Conservation (phyloP, 2,113 vertebrate genomes). For the Nasalis larvatus region DNA sequence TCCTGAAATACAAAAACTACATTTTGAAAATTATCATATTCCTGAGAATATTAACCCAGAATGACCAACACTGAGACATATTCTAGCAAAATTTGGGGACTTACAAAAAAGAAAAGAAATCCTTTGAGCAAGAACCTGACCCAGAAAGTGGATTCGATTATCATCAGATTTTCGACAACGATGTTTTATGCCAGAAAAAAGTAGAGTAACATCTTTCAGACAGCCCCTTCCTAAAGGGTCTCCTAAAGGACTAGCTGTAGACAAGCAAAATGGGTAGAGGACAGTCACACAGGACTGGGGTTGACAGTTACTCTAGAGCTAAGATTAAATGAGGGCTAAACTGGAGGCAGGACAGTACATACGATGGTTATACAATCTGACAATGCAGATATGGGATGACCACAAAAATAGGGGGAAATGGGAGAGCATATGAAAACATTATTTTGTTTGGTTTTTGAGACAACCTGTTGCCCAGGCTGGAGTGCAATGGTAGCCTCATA, state of each 20-base stretch:
- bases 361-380: not conserved
- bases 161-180: not conserved
- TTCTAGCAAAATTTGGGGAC: not conserved
- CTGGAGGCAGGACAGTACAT: rapidly evolving
- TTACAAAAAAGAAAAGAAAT: not conserved
- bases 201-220: not conserved
- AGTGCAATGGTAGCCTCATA: too few species aligned
- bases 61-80: not conserved
- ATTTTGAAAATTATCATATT: not conserved
- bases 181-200: not conserved
- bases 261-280: not conserved
- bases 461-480: too few species aligned
- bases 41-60: not conserved
- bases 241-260: not conserved
- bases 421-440: too few species aligned
- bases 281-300: rapidly evolving
- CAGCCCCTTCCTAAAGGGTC: not conserved
- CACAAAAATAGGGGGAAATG: not conserved
- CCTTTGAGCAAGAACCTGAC: not conserved
- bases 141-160: not conserved
- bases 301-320: not conserved
- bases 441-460: too few species aligned
- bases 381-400: rapidly evolving
- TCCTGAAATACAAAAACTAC: not conserved
- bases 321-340: not conserved